Evolutionary conservation across 2,797 vertebrate species (phyloP).

Genomic region (Parotocinclus haroldoi): DNA sequence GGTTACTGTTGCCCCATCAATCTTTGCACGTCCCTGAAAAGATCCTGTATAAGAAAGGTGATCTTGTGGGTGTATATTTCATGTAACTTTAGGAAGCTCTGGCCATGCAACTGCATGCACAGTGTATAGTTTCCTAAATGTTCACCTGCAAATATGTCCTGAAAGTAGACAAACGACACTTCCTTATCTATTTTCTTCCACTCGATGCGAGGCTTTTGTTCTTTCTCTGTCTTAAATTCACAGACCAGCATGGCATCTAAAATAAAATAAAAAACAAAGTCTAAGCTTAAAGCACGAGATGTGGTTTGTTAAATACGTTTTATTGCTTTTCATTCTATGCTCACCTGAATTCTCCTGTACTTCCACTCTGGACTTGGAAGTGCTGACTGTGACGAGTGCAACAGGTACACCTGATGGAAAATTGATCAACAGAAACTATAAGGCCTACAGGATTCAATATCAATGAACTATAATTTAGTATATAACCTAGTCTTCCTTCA

Average conservation of each 20-base stretch:
- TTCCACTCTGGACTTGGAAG: conserved; percentile 34
- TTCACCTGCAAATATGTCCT: conserved; percentile 76
- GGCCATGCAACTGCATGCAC: too few relatives aligned
- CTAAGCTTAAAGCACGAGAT: neutral
- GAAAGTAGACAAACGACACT: conserved; percentile 86
- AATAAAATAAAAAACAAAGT: conserved; percentile 8
- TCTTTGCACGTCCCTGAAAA: conserved; percentile 79
- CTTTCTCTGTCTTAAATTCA: conserved; percentile 73
- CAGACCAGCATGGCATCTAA: conserved; percentile 85
- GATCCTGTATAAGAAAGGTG: conserved; percentile 60
- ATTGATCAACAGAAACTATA: neutral
- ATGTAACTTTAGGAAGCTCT: too few relatives aligned
- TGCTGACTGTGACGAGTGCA: conserved; percentile 61
- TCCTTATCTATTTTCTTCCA: conserved; percentile 87
- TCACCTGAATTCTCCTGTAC: conserved; percentile 34
- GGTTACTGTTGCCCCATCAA: conserved; percentile 81
- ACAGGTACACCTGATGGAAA: conserved; percentile 21
- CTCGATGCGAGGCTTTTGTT: conserved; percentile 80
- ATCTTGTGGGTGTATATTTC: too few relatives aligned
- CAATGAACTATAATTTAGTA: too few relatives aligned
- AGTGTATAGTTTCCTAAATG: too few relatives aligned
- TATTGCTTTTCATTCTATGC: neutral
- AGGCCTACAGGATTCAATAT: too few relatives aligned
- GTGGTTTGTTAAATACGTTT: neutral
- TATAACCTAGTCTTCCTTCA: too few relatives aligned